Base-by-base conservation (phyloP, 2,888 invertebrate genomes). In the Aquatica leii region DNA sequence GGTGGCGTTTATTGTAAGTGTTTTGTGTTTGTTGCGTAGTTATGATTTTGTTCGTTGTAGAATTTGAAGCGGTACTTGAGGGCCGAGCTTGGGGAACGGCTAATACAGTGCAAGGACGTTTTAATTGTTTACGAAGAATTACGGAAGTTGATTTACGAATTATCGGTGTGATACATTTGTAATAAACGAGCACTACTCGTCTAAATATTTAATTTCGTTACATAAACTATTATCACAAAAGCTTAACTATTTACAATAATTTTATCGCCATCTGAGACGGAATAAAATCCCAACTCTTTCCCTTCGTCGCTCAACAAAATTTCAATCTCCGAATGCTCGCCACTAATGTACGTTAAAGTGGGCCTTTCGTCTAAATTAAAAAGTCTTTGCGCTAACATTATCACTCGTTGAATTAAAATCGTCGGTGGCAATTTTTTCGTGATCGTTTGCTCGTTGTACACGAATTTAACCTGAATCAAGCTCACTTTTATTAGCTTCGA, bases 361-460 rank as follows among this genome's bases (percentile, higher is more conserved):
- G 86, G 86, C 49, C 77, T 74, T 1, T 71, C 73, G 21, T 73
- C 79, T 31, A 87, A 79, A 68, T 87, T 84, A 76, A 93, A 93
- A 70, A 93, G 82, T 79, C 93, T 88, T 77, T 93, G 91, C 1
- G 91, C 87, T 69, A 97, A 82, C 74, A 91, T 91, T 73, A 90
- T 89, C 67, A 97, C 83, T 79, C 95, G 95, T 78, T 93, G 92
- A 11, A 95, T 89, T 3, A 88, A 86, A 87, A 95, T 92, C 59
- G 90, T 87, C 1, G 89, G 86, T 9, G 93, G 88, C 73, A 94
- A 84, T 77, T 90, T 91, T 79, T 93, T 93, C 41, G 82, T 83
- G 67, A 88, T 81, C 17, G 79, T 80, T 73, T 80, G 82, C 17
- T 83, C 82, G 34, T 85, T 83, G 66, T 84, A 82, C 52, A 83